Evolutionary conservation across 2,888 invertebrate genomes (phyloP).

Genomic region (Apeira syringaria): DNA sequence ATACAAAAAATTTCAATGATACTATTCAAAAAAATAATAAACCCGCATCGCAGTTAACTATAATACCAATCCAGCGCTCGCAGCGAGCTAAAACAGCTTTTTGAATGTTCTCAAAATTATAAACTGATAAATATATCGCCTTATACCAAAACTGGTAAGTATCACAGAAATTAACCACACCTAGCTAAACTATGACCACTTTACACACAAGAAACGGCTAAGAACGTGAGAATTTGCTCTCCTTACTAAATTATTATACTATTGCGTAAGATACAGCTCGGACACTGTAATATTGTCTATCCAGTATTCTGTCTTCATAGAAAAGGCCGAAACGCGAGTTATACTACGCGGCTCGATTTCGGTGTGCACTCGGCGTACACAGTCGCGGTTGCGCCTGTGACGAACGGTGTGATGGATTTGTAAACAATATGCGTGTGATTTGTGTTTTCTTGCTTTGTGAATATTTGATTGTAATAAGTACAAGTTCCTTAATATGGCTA

Average conservation of each 20-base stretch:
- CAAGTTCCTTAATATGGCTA: no score
- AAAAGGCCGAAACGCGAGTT: no score
- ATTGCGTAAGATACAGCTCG: constrained; percentile 38
- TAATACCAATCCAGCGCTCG: constrained; percentile 8
- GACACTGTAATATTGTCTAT: no score
- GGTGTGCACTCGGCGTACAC: no score
- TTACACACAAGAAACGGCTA: constrained; percentile 62
- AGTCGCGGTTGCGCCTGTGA: no score
- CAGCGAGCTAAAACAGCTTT: constrained; percentile 6
- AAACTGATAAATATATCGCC: constrained; percentile 53
- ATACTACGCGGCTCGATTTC: no score
- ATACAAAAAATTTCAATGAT: constrained; percentile 6
- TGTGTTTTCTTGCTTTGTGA: no score
- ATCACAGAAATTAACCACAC: constrained; percentile 82
- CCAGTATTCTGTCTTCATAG: no score
- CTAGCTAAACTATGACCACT: constrained; percentile 77
- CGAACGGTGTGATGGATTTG: no score
- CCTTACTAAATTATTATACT: constrained; percentile 30
- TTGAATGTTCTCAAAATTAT: constrained; percentile 21
- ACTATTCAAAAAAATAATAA: constrained; percentile 9
- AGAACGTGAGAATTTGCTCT: constrained; percentile 66
- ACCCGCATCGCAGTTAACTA: constrained; percentile 1
- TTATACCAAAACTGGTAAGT: constrained; percentile 80
- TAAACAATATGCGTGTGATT: no score
- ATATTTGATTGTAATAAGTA: no score